Base-by-base conservation (phyloP, 2,113 vertebrate genomes). In the Takifugu flavidus region DNA sequence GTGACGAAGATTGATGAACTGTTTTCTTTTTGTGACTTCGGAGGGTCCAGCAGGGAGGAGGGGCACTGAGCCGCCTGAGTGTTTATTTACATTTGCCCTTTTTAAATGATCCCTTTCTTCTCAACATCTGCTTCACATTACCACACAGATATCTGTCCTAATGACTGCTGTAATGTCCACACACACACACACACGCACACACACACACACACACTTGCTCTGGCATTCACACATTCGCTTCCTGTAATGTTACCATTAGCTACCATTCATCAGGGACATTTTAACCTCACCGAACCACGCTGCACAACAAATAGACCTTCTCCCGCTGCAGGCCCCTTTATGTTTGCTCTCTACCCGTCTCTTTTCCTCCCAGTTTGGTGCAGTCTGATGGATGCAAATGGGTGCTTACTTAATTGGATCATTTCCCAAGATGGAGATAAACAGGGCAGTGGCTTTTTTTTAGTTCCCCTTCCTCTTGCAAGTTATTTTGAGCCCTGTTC, bases 401-500 rank as follows among this genome's bases (percentile, higher is more conserved):
- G 89, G 89, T 93, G 93, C 91, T 94, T 94, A 93, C 93, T 94
- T 95, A 95, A 97, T 95, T 95, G 94, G 94, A 96, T 95, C 93
- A 91, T 90, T 90, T 95, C 94, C 94, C 94, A 90, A 91, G 95
- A 94, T 94, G 92, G 91, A 93, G 93, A 94, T 94, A 94, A 95
- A 94, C 88, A 86, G 89, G 77, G 70, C 47, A 61, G 88, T 90
- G 91, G 89, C 89, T 76, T 89, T 90, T 69, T 47, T 65, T 55
- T 44, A 14, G 27, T 73, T 87, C 88, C 20, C 25, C 15, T 28
- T 44, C n/a, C 29, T 25, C 56, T 27, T 45, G 91, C 87, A 92
- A 92, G 94, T 92, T 94, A 92, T 94, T 96, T 94, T 93, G 89
- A 89, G 91, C 93, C 82, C 82, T 80, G 82, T 82, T 92, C 89